Base-by-base conservation (phyloP, 2,113 vertebrate species). In the Turdus rufiventris region DNA sequence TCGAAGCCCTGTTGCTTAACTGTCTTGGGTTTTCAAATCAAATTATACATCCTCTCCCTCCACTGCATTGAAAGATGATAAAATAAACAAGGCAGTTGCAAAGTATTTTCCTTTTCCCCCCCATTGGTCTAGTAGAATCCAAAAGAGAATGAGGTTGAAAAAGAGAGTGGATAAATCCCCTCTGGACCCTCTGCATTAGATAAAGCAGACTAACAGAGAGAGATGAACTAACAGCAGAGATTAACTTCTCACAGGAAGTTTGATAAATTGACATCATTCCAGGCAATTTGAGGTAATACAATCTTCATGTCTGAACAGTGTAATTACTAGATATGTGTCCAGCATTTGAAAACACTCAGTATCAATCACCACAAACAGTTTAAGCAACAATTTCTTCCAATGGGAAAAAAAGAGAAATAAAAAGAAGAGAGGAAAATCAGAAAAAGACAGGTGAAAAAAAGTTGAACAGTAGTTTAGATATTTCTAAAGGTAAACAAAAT, bases 241-340 rank as follows among this genome's bases (percentile, higher is more conserved):
- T 88, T 6, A 96, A 96, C 83, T 96, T 94, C 70, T 96, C 12
- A 6, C 33, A 92, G 38, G 68, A 96, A 93, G 56, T 96, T 94
- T 97, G 95, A 96, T 96, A 96, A 97, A 97, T 93, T 96, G 84
- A 96, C 85, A 96, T 96, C 70, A 96, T 97, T 96, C 76, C 86
- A 95, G 88, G 72, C 91, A 97, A 94, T 98, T 83, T 97, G 89
- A 96, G 51, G 93, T 96, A 98, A 96, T 95, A 76, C 40, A 94
- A 89, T 96, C 75, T 93, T 94, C 84, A 91, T 84, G 78, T 96
- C 94, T 97, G 88, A 97, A 91, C 92, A 76, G 29, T 18, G 31
- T 96, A 96, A 97, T 97, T 97, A 93, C 85, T 94, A 78, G 77
- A 89, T 96, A 95, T 48, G 40, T 88, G 94, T 62, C 88, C 81